Evolutionary conservation across 2,888 invertebrate species (phyloP).

Genomic region (Thera obeliscata): DNA sequence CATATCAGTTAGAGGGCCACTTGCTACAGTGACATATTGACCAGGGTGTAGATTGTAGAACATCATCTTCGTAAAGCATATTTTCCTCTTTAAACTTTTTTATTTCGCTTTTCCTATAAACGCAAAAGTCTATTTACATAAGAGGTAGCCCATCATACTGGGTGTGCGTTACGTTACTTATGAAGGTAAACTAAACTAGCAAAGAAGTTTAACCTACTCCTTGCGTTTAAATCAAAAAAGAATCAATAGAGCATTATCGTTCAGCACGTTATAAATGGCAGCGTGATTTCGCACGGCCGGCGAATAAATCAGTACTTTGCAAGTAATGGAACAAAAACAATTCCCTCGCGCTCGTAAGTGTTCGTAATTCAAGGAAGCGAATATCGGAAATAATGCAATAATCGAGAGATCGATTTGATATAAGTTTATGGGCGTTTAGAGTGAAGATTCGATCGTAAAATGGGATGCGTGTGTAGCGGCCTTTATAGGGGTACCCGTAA

Average conservation of each 20-base stretch:
- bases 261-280: constrained; percentile 42
- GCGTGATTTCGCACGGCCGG: constrained; percentile 39
- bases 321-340: constrained; percentile 47
- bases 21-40: too few relatives aligned
- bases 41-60: too few relatives aligned
- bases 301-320: constrained; percentile 50
- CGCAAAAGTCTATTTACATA: too few relatives aligned
- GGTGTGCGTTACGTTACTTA: too few relatives aligned
- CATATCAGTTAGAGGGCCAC: too few relatives aligned
- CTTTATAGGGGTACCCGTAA: constrained; percentile 29
- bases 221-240: constrained; percentile 30
- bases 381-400: constrained; percentile 29
- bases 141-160: too few relatives aligned
- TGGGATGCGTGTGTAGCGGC: constrained; percentile 27
- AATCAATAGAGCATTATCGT: constrained; percentile 47
- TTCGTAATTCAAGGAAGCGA: constrained; percentile 19
- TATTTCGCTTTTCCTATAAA: too few relatives aligned
- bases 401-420: constrained; percentile 37
- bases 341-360: constrained; percentile 24
- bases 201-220: constrained; percentile 30
- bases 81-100: too few relatives aligned
- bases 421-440: constrained; percentile 35
- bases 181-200: background rate
- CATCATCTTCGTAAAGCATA: too few relatives aligned
- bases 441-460: constrained; percentile 36